Evolutionary conservation across 2,113 vertebrate species (phyloP).

Genomic region (Pygoscelis adeliae): DNA sequence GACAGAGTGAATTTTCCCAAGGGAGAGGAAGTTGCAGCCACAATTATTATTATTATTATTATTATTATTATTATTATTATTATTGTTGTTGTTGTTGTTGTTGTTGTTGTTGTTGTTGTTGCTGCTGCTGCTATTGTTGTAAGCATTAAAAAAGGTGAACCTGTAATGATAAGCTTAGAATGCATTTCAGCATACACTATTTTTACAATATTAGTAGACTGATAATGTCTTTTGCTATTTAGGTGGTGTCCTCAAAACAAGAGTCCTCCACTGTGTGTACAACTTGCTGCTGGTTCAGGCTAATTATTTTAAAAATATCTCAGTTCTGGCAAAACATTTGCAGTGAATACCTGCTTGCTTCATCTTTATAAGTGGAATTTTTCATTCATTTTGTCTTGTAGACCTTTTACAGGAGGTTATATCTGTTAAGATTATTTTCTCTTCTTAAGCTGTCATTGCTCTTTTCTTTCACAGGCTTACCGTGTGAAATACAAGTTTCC

Average conservation of each 20-base stretch:
- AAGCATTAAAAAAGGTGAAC: not conserved
- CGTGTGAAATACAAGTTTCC: constrained; percentile 45
- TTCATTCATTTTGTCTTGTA: not conserved
- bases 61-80: not conserved
- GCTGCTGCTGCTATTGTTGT: not conserved
- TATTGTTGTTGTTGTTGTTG: too few relatives aligned
- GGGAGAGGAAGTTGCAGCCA: not conserved
- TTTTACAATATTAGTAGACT: not conserved
- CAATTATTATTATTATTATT: not conserved
- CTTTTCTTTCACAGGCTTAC: constrained; percentile 8
- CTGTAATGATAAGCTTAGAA: not conserved
- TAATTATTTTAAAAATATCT: not conserved
- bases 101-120: not conserved
- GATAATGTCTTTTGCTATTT: not conserved
- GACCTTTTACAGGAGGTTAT: not conserved
- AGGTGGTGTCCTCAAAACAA: not conserved
- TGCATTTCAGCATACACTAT: not conserved
- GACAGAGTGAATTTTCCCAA: not conserved
- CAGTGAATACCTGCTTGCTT: not conserved
- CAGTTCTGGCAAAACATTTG: not conserved
- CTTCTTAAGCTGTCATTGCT: not conserved
- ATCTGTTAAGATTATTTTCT: constrained; percentile 3
- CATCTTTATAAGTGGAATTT: not conserved
- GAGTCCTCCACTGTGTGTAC: not conserved
- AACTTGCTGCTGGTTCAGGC: not conserved